Conservation (phyloP, 1,140 invertebrate genomes). For the Spodoptera frugiperda region DNA sequence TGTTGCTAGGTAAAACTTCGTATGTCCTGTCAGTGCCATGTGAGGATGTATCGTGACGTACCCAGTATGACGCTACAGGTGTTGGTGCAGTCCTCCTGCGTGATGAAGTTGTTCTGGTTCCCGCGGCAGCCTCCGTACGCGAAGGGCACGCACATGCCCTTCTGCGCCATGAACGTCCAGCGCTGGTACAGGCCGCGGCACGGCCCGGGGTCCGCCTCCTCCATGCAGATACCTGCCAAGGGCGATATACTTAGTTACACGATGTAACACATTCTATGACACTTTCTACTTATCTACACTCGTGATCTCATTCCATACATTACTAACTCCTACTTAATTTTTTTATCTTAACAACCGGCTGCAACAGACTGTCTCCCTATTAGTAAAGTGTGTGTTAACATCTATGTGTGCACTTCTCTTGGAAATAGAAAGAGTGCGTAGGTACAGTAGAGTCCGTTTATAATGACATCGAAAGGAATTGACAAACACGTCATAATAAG, state of each 20-base stretch:
- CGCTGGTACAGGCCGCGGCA: constrained; percentile 94
- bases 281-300: background rate
- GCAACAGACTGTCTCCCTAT: too few relatives aligned
- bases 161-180: constrained; percentile 92
- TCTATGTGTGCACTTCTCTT: too few relatives aligned
- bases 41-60: constrained; percentile 57
- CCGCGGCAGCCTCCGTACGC: constrained; percentile 95
- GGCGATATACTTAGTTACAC: background rate
- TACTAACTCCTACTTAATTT: too few relatives aligned
- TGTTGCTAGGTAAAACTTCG: too few relatives aligned
- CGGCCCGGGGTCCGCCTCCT: constrained; percentile 90
- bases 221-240: constrained; percentile 90
- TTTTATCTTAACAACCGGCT: background rate
- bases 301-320: too few relatives aligned
- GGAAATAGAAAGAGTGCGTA: too few relatives aligned
- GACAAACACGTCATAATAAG: too few relatives aligned
- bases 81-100: constrained; percentile 91
- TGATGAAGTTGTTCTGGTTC: constrained; percentile 96
- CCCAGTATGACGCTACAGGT: constrained; percentile 89
- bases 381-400: too few relatives aligned
- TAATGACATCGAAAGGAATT: too few relatives aligned
- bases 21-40: too few relatives aligned
- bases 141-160: constrained; percentile 93
- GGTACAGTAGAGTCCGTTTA: too few relatives aligned
- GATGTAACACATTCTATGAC: background rate